Evolutionary conservation across 2,888 invertebrate species (phyloP).

Genomic region (Tipula vernalis): DNA sequence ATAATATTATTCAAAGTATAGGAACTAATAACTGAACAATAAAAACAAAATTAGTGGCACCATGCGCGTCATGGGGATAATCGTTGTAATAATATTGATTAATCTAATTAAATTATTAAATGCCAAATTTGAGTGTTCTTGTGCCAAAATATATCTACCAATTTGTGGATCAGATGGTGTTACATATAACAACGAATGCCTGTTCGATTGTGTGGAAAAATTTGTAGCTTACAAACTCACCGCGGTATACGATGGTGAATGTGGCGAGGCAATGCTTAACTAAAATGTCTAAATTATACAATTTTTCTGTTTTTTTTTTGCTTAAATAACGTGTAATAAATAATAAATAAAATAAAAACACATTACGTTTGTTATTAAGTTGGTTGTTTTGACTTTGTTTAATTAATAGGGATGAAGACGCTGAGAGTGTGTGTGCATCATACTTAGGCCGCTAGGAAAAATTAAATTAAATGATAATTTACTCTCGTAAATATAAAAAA

Average conservation of each 20-base stretch:
- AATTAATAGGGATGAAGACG: constrained; percentile 31
- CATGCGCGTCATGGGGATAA: background rate
- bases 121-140: background rate
- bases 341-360: background rate
- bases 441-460: constrained; percentile 23
- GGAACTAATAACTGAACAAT: background rate
- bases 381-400: background rate
- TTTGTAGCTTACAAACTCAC: background rate
- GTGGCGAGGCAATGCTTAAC: background rate
- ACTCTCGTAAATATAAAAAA: background rate
- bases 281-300: background rate
- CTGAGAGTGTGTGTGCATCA: constrained; percentile 32
- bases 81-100: background rate
- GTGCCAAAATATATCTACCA: background rate
- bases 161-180: background rate
- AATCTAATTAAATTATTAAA: background rate
- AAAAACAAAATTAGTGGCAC: background rate
- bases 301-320: background rate
- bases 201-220: background rate
- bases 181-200: background rate
- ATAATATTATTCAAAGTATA: background rate
- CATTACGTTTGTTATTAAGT: background rate
- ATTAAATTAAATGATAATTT: background rate
- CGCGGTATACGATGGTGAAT: background rate
- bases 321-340: background rate